These are phyloP conservation scores for Achlya flavicornis DNA, from an alignment of 2,888 invertebrate species.

Conservation along the genomic window DNA sequence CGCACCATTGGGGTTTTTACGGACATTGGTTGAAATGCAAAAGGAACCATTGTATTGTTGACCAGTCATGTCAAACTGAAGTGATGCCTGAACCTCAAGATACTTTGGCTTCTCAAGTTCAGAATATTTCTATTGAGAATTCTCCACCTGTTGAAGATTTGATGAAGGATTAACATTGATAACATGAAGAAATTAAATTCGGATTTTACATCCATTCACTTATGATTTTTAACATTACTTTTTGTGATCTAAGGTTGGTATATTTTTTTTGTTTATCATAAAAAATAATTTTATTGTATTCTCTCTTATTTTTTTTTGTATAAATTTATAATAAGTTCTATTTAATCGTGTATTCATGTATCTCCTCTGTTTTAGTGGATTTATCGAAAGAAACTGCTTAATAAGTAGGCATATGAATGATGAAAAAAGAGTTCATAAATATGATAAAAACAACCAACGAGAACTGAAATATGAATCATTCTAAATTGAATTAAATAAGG, in stretches of 20 bases:
- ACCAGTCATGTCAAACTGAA: neutral
- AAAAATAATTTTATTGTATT: neutral
- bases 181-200: neutral
- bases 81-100: neutral
- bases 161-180: neutral
- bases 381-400: neutral
- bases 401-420: too few species aligned
- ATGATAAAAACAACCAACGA: neutral
- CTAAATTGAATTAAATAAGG: neutral
- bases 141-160: neutral
- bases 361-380: neutral
- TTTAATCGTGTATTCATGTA: neutral
- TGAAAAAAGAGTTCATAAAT: neutral
- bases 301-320: neutral
- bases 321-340: neutral
- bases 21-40: neutral
- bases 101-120: neutral
- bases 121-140: neutral
- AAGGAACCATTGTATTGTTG: neutral
- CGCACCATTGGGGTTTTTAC: neutral
- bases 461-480: neutral
- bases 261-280: neutral
- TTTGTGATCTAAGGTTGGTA: neutral
- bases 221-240: neutral
- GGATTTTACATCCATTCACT: too few species aligned